Conservation (phyloP, 2,113 vertebrate genomes). For the Archilochus colubris region DNA sequence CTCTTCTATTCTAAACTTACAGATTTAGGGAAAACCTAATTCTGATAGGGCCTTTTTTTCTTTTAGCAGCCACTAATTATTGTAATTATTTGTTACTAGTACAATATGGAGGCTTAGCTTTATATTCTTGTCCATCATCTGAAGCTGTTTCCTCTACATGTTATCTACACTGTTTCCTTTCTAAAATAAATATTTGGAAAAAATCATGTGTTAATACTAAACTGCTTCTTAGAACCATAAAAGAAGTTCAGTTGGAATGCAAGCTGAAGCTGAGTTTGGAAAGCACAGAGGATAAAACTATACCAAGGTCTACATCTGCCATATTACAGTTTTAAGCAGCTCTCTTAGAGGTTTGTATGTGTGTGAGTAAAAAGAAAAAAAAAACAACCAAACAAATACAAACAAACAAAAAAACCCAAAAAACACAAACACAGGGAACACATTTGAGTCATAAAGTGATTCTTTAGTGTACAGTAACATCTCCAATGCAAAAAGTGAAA, state of each 20-base stretch:
- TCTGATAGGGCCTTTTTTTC: background rate
- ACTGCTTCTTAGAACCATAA: background rate
- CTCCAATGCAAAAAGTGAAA: slow-evolving; percentile 31
- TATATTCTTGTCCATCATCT: background rate
- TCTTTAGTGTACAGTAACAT: slow-evolving; percentile 52
- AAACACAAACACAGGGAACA: background rate
- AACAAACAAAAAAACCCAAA: background rate
- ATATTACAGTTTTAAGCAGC: slow-evolving; percentile 8
- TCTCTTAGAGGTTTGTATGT: background rate
- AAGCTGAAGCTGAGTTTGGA: background rate
- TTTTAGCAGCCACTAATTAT: background rate
- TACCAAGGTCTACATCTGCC: slow-evolving; percentile 8
- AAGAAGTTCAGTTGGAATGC: background rate
- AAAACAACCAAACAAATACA: background rate
- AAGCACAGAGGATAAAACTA: background rate
- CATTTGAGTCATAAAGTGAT: slow-evolving; percentile 57
- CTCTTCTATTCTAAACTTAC: background rate
- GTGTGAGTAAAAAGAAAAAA: background rate
- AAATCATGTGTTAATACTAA: background rate
- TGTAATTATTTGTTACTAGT: background rate
- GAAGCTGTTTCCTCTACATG: background rate
- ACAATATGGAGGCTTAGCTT: background rate
- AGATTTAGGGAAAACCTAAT: background rate
- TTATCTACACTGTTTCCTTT: background rate
- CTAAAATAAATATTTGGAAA: background rate